Percentiles rank a stretch among this genome's conserved stretches.
Evolutionary conservation across 1,140 invertebrate genomes (phyloP).

Genomic region (Heliconius congener): DNA sequence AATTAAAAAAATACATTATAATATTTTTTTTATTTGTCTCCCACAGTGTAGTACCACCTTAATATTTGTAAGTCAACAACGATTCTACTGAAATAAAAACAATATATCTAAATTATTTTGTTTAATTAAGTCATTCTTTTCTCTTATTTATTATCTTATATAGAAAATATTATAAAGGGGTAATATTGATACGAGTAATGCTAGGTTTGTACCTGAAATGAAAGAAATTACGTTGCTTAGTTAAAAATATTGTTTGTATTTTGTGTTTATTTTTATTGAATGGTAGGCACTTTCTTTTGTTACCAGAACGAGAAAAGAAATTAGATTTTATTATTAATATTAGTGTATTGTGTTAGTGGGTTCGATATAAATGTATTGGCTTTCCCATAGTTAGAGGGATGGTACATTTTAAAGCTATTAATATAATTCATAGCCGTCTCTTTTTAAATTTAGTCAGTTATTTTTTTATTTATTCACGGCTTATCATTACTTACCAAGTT

Average conservation of each 20-base stretch:
- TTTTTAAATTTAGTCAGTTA: too few species aligned
- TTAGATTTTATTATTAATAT: too few species aligned
- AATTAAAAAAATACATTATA: neutral
- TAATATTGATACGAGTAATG: slow-evolving; percentile 23
- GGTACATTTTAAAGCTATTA: too few species aligned
- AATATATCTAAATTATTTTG: slow-evolving; percentile 41
- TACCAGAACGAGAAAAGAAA: too few species aligned
- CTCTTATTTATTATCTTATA: slow-evolving; percentile 1
- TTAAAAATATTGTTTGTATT: too few species aligned
- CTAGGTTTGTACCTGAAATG: slow-evolving; percentile 40
- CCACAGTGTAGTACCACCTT: slow-evolving; percentile 20
- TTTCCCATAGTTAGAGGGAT: too few species aligned
- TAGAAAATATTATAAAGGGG: neutral
- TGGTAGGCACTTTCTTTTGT: too few species aligned
- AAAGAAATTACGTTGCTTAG: neutral
- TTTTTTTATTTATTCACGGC: neutral
- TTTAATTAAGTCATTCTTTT: slow-evolving; percentile 55
- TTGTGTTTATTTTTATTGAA: too few species aligned
- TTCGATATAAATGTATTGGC: too few species aligned
- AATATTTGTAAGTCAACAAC: slow-evolving; percentile 37
- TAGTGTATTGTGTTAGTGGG: too few species aligned
- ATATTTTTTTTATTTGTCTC: neutral
- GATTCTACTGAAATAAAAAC: slow-evolving; percentile 56
- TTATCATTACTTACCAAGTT: slow-evolving; percentile 40
- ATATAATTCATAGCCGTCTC: too few species aligned